Evolutionary conservation across 2,797 vertebrate species (phyloP).

Genomic region (Pelochelys cantorii): DNA sequence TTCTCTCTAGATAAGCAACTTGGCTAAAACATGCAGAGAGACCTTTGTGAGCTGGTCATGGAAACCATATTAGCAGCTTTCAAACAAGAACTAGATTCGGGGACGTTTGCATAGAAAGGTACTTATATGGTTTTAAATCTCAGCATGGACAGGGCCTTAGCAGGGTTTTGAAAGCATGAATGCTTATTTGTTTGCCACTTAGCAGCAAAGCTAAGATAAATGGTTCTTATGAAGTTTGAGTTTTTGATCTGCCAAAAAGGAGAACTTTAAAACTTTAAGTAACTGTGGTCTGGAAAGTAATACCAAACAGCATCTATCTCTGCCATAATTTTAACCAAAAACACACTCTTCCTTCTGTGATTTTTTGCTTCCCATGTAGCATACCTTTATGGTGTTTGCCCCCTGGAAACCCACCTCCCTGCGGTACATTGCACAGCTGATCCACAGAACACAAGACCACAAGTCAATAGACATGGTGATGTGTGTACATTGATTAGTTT

Average conservation of each 20-base stretch:
- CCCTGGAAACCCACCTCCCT: neutral
- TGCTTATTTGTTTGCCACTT: constrained; percentile 54
- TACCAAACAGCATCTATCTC: constrained; percentile 37
- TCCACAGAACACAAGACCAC: neutral
- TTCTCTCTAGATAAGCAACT: constrained; percentile 1
- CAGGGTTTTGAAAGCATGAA: constrained; percentile 45
- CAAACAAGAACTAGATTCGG: neutral
- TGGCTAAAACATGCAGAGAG: neutral
- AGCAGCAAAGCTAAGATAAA: constrained; percentile 39
- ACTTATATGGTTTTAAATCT: neutral
- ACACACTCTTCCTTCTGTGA: constrained; percentile 30
- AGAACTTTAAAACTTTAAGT: constrained; percentile 53
- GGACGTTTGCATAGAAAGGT: constrained; percentile 20
- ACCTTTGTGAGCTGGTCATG: neutral
- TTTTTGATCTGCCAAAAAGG: constrained; percentile 51
- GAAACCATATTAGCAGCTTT: constrained; percentile 13
- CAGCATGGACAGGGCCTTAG: constrained; percentile 5
- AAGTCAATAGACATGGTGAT: neutral
- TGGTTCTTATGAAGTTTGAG: constrained; percentile 43
- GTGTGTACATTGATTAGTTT: neutral
- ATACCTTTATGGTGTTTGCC: constrained; percentile 7
- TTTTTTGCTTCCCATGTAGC: constrained; percentile 26
- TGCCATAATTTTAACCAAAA: constrained; percentile 49
- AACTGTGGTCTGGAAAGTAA: constrained; percentile 57
- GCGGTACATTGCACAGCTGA: neutral